Conservation (phyloP, 2,888 invertebrate genomes). For the Heteromyza rotundicornis region DNA sequence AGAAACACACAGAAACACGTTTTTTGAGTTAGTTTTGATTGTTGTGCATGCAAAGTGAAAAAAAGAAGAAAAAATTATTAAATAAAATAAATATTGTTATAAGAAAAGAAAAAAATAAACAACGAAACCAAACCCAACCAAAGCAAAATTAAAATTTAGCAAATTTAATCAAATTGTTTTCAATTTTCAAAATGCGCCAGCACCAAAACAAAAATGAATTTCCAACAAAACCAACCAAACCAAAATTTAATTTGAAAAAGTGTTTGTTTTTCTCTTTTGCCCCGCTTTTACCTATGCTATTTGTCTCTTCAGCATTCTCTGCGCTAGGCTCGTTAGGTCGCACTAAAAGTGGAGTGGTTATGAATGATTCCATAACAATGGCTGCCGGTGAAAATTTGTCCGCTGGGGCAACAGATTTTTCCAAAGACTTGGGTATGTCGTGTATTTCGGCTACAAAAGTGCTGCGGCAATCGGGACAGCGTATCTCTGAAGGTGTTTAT, state of each 20-base stretch:
- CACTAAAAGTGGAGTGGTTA: slow-evolving; percentile 29
- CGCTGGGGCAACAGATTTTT: slow-evolving; percentile 30
- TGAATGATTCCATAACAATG: slow-evolving; percentile 44
- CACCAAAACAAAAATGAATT: slow-evolving; percentile 17
- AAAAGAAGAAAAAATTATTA: slow-evolving; percentile 38
- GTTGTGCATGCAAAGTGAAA: slow-evolving; percentile 46
- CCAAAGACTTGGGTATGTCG: slow-evolving; percentile 43
- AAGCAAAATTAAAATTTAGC: slow-evolving; percentile 12
- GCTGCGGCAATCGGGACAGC: slow-evolving; percentile 69
- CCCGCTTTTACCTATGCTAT: slow-evolving; percentile 54
- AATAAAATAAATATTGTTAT: slow-evolving; percentile 25
- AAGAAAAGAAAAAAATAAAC: slow-evolving; percentile 16
- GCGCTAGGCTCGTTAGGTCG: neutral
- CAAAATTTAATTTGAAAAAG: neutral
- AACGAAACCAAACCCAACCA: slow-evolving; percentile 18
- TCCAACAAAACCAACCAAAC: neutral
- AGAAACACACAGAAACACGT: slow-evolving; percentile 42
- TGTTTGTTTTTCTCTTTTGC: too few species aligned
- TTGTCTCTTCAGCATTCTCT: slow-evolving; percentile 39
- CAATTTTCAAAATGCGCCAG: slow-evolving; percentile 14
- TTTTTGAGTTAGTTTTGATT: slow-evolving; percentile 12
- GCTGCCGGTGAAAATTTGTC: slow-evolving; percentile 42
- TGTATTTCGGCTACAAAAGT: slow-evolving; percentile 64
- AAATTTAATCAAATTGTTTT: slow-evolving; percentile 25
- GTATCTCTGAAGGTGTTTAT: slow-evolving; percentile 42